phyloP scores from a whole-genome alignment of 1,140 invertebrate genomes.

The Diabrotica undecimpunctata region DNA sequence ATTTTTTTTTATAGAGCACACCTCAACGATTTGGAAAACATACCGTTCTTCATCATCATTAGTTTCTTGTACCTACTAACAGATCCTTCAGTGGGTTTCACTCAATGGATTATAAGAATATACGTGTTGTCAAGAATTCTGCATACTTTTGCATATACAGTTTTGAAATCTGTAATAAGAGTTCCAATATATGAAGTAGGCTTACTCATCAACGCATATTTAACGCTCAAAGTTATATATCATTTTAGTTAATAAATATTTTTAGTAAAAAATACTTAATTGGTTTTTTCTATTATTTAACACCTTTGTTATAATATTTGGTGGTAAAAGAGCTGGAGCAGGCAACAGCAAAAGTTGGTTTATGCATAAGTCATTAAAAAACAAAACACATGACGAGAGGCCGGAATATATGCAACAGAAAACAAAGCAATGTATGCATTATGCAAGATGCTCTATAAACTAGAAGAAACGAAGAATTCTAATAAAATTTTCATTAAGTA shows the following conservation, averaged over 20 bases:
- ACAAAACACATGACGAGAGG: too few species aligned
- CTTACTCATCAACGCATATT: background rate
- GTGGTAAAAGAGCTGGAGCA: too few species aligned
- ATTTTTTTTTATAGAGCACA: background rate
- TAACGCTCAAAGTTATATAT: background rate
- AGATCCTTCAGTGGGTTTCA: background rate
- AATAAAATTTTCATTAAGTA: too few species aligned
- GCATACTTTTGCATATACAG: background rate
- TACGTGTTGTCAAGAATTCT: background rate
- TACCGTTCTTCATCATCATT: background rate
- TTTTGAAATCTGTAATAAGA: background rate
- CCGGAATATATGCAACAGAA: too few species aligned
- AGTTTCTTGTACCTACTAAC: background rate
- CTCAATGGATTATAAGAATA: background rate
- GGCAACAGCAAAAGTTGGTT: too few species aligned
- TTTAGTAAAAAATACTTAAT: too few species aligned
- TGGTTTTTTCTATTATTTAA: too few species aligned
- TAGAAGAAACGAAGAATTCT: too few species aligned
- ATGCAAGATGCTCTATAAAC: too few species aligned
- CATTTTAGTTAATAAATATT: background rate
- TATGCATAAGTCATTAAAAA: too few species aligned
- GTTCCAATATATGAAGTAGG: background rate
- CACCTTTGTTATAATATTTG: too few species aligned
- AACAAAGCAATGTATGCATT: too few species aligned
- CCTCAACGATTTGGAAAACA: conserved; percentile 1